Evolutionary conservation across 2,113 vertebrate genomes (phyloP).

Genomic region (Periophthalmodon schlosseri): DNA sequence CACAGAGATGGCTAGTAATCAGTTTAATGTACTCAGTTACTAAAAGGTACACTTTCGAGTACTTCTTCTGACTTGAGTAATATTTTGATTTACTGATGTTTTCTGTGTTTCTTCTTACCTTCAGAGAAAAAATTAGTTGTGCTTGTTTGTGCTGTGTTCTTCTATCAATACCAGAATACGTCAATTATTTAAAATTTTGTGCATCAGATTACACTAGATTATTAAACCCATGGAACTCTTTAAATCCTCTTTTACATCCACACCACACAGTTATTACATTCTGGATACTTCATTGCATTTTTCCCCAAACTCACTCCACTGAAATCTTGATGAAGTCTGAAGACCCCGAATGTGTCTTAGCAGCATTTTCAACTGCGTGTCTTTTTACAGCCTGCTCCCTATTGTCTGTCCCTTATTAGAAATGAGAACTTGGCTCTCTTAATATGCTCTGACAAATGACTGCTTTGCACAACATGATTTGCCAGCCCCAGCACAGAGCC

Average conservation of each 20-base stretch:
- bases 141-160: no score
- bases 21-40: not conserved
- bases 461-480: slow-evolving; percentile 37
- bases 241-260: no score
- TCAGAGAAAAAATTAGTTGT: no score
- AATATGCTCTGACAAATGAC: slow-evolving; percentile 50
- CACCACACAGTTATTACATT: not conserved
- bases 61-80: no score
- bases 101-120: no score
- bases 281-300: not conserved
- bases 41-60: no score
- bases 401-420: slow-evolving; percentile 41
- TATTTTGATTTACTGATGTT: no score
- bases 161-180: no score
- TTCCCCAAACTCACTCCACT: slow-evolving; percentile 19
- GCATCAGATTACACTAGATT: no score
- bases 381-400: slow-evolving; percentile 21
- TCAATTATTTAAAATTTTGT: no score
- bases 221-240: no score
- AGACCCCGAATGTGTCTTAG: slow-evolving; percentile 25
- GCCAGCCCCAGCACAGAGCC: slow-evolving; percentile 9
- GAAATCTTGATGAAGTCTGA: slow-evolving; percentile 6
- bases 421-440: slow-evolving; percentile 47
- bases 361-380: slow-evolving; percentile 29
- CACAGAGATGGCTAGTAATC: no score